phyloP scores from a whole-genome alignment of 2,888 invertebrate genomes.

The Campoplex nolae region DNA sequence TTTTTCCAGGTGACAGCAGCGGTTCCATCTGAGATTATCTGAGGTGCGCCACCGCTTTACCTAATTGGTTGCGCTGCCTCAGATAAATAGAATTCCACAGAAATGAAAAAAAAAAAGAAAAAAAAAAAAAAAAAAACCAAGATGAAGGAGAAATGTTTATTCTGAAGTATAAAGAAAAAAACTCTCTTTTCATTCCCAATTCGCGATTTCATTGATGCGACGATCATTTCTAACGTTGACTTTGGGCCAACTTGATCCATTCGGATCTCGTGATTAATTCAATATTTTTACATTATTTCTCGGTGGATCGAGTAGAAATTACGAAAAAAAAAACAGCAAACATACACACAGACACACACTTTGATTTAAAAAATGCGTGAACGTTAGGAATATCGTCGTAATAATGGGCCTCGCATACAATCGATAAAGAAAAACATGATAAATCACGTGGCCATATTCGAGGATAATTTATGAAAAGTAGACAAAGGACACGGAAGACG shows the following conservation, averaged over 20 bases:
- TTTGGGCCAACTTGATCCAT: constrained; percentile 1
- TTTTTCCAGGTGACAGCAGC: constrained; percentile 92
- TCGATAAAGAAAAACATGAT: neutral
- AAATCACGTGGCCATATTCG: constrained; percentile 58
- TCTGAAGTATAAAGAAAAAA: constrained; percentile 15
- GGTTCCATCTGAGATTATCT: constrained; percentile 87
- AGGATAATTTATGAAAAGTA: constrained; percentile 20
- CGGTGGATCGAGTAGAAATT: constrained; percentile 31
- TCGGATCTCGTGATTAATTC: constrained; percentile 10
- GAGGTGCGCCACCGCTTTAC: constrained; percentile 79
- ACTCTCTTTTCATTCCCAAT: constrained; percentile 11
- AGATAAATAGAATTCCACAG: constrained; percentile 72
- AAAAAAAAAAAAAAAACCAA: neutral
- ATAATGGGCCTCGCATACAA: constrained; percentile 8
- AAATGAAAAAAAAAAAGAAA: too few relatives aligned
- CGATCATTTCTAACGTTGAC: constrained; percentile 5
- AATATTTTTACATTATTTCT: constrained; percentile 55
- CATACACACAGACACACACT: neutral
- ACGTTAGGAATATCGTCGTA: constrained; percentile 29
- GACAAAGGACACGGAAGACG: neutral
- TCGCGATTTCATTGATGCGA: constrained; percentile 10
- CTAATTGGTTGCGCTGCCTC: constrained; percentile 82
- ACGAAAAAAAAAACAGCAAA: neutral
- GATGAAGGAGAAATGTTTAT: neutral
- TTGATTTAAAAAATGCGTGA: constrained; percentile 13